phyloP scores from a whole-genome alignment of 2,888 invertebrate species.

The Heliconius cydno region DNA sequence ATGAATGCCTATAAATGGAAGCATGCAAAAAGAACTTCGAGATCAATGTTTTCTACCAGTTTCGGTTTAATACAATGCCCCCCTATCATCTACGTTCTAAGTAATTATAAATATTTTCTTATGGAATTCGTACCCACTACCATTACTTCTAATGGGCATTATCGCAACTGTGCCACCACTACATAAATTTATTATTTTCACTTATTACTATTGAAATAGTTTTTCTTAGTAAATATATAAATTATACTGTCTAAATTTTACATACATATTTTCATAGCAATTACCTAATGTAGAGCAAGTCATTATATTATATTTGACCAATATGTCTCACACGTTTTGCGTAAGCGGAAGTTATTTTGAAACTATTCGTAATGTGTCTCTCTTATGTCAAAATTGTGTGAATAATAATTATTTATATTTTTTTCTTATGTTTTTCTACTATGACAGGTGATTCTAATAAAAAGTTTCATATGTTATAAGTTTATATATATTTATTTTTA shows the following conservation, averaged over 20 bases:
- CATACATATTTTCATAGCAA: neutral
- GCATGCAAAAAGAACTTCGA: neutral
- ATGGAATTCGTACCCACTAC: neutral
- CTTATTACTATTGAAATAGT: neutral
- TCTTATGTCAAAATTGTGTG: neutral
- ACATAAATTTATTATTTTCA: neutral
- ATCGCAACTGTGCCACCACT: neutral
- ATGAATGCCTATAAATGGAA: too few species aligned
- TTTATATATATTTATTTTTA: too few species aligned
- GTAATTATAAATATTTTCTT: too few species aligned
- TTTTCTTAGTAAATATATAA: neutral
- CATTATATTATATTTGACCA: conserved; percentile 8
- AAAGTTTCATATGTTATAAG: too few species aligned
- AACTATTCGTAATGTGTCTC: neutral
- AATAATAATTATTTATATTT: too few species aligned
- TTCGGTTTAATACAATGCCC: neutral
- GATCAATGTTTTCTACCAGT: neutral
- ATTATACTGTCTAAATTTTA: neutral
- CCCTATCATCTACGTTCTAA: too few species aligned
- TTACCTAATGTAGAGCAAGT: conserved; percentile 2
- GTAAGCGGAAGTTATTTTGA: neutral
- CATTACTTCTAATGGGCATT: neutral
- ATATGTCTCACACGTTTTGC: conserved; percentile 6
- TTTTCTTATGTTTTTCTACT: too few species aligned
- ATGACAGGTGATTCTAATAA: too few species aligned